Conservation (phyloP, 2,888 invertebrate species). For the Tipula confusa region DNA sequence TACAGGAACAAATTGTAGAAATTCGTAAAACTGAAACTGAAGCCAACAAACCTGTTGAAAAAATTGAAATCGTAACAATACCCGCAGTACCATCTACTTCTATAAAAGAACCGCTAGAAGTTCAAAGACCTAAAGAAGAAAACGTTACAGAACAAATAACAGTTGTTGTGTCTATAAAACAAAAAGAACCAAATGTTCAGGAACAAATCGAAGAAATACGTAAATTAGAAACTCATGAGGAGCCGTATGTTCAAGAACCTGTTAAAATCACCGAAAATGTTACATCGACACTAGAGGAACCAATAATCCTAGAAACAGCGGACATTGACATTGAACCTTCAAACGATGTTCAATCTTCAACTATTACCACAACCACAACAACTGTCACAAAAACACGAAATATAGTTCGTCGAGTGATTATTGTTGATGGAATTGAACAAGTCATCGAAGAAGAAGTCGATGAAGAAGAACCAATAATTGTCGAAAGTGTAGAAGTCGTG, state of each 20-base stretch:
- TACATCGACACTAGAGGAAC: too few relatives aligned
- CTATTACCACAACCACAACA: background rate
- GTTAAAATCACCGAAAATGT: too few relatives aligned
- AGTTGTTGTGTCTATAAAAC: background rate
- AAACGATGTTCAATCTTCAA: background rate
- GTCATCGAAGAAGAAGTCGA: constrained; percentile 78
- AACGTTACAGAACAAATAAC: background rate
- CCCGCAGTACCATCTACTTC: background rate
- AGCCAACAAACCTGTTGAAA: background rate
- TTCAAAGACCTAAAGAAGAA: background rate
- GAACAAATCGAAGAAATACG: background rate
- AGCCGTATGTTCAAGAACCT: too few relatives aligned
- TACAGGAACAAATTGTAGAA: background rate
- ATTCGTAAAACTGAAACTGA: background rate
- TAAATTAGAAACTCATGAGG: too few relatives aligned
- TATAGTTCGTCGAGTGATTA: constrained; percentile 69
- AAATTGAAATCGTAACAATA: background rate
- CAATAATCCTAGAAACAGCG: too few relatives aligned
- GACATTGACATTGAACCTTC: background rate
- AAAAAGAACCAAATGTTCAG: background rate
- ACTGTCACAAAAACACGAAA: constrained; percentile 65
- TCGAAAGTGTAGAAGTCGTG: background rate
- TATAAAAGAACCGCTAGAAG: too few relatives aligned
- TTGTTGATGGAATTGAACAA: constrained; percentile 79
- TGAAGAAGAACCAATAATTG: constrained; percentile 42